Conservation (phyloP, 2,113 vertebrate species). For the Sylvietta virens region DNA sequence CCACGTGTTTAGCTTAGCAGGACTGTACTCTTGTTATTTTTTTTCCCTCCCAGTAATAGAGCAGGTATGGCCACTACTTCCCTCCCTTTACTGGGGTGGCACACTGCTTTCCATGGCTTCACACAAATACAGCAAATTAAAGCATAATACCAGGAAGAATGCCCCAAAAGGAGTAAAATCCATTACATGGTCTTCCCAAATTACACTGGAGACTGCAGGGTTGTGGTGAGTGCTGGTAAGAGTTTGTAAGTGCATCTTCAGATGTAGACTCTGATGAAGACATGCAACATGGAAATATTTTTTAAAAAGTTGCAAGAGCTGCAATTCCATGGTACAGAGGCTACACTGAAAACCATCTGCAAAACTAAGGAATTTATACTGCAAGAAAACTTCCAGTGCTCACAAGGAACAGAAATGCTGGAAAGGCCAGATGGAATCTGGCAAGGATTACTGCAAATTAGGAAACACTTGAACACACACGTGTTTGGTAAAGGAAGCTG, state of each 20-base stretch:
- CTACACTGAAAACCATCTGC: not conserved
- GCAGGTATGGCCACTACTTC: not conserved
- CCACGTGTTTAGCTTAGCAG: not conserved
- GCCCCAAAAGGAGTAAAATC: not conserved
- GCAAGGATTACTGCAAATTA: not conserved
- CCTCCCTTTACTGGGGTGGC: not conserved
- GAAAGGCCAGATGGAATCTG: not conserved
- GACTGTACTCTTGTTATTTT: not conserved
- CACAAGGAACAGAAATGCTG: not conserved
- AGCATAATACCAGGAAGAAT: not conserved
- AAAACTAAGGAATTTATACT: not conserved
- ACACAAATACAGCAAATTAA: not conserved
- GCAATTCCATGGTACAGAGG: not conserved
- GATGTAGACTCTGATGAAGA: not conserved
- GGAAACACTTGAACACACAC: not conserved
- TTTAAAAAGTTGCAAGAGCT: rapidly evolving
- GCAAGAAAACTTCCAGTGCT: not conserved
- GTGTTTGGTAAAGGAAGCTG: not conserved
- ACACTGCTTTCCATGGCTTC: not conserved
- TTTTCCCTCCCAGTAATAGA: not conserved
- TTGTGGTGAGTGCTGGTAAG: not conserved
- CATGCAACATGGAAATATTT: not conserved
- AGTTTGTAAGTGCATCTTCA: not conserved
- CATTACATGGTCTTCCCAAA: not conserved
- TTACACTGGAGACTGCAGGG: not conserved